A percentile compares a stretch with the other conserved stretches of the same genome.
Evolutionary conservation across 2,113 vertebrate genomes (phyloP).

Genomic region (Penelope pileata): DNA sequence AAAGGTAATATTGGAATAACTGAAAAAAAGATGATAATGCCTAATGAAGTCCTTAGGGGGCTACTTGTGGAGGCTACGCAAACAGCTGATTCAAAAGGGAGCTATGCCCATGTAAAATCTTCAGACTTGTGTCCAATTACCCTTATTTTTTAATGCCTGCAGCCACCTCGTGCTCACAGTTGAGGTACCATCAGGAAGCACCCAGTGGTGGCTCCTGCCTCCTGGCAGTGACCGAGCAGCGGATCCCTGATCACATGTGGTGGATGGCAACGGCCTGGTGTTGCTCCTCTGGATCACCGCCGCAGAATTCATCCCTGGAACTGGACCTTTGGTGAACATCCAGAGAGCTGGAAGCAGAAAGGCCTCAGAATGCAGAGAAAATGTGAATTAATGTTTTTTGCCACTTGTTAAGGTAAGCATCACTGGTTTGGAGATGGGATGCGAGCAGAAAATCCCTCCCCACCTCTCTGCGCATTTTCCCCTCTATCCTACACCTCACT

Average conservation of each 20-base stretch:
- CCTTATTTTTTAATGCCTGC: neutral
- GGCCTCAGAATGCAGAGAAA: neutral
- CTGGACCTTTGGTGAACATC: neutral
- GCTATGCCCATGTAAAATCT: neutral
- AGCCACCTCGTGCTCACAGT: neutral
- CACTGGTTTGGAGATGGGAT: neutral
- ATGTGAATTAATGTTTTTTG: neutral
- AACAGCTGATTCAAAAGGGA: neutral
- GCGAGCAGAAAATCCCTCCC: neutral
- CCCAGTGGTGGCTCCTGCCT: neutral
- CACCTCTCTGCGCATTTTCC: neutral
- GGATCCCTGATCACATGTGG: neutral
- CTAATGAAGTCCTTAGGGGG: conserved; percentile 1
- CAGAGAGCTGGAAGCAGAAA: neutral
- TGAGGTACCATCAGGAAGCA: neutral
- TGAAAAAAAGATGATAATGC: neutral
- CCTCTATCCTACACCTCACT: neutral
- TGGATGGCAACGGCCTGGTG: neutral
- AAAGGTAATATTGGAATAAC: neutral
- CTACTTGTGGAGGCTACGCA: neutral
- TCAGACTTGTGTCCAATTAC: neutral
- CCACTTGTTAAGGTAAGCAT: neutral
- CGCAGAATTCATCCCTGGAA: rapidly evolving
- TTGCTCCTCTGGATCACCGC: rapidly evolving
- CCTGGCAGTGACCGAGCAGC: neutral